Base-by-base conservation (phyloP, 2,888 invertebrate species). In the Rhabditoides inermis region DNA sequence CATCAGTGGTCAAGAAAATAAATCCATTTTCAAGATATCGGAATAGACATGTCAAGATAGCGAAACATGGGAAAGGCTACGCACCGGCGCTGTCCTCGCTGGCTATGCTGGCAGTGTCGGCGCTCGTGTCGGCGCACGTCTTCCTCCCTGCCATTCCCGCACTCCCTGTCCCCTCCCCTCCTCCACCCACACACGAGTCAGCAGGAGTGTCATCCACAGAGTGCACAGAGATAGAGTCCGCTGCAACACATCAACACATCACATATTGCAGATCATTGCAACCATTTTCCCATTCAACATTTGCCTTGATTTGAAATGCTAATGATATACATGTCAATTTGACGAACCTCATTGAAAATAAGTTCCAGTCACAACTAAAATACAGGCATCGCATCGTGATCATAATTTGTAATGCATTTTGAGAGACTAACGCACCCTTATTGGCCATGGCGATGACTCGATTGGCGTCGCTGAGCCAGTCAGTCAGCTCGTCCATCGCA, bases 81-180 rank as follows among this genome's bases (percentile, higher is more conserved):
- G 32, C 3, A 46, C 45, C 63, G 12, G 45, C 56, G 32, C 68
- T 68, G 32, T 69, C 70, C 18, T 68, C 67, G 42, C 69, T 68
- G 10, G 60, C 57, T 6, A 67, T 61, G 48, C 69, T 68, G 35
- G 57, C 65, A 1, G 66, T 58, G 45, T 70, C 70, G 6, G 56
- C 53, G 28, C 46, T 15, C 45, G 41, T 26, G 48, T 23, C 10
- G 42, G 32, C 25, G 54, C 42, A 12, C 41, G 47, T 12, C 47
- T 49, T 0, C 37, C 51, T 37, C 55, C 58, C 15, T 20, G 30
- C 49, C 45, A 27, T 36, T 32, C 25, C 10, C 18, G 22, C 41
- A n/a, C 32, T 49, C 36, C 51, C 41, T 22, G 37, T 49, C 36
- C 51, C 46, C 3, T 47, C 49, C 6, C 36, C 39, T 45, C 56